Conservation (phyloP, 2,888 invertebrate genomes). For the Hemaris fuciformis region DNA sequence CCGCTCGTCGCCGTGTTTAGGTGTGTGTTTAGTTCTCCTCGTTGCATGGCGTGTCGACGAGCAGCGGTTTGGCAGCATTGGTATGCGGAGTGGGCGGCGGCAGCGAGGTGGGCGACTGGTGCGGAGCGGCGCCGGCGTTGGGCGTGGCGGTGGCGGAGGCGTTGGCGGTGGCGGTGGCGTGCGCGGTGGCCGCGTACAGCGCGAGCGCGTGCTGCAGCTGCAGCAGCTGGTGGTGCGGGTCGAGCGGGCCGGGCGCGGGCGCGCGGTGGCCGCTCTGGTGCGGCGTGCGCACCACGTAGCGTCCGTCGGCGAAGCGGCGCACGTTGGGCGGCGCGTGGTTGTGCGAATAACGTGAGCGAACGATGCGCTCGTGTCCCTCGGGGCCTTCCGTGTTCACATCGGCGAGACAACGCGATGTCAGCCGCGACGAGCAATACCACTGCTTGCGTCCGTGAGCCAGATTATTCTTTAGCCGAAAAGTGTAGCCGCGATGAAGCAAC, state of each 20-base stretch:
- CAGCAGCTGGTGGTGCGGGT: constrained; percentile 74
- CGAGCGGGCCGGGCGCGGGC: constrained; percentile 60
- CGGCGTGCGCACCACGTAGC: constrained; percentile 76
- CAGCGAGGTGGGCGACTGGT: constrained; percentile 53
- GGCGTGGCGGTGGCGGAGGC: constrained; percentile 51
- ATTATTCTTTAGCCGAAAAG: constrained; percentile 76
- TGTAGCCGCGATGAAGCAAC: constrained; percentile 73
- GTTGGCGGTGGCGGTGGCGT: constrained; percentile 67
- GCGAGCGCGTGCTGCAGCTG: constrained; percentile 76
- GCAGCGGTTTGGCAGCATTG: constrained; percentile 62
- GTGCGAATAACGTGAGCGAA: constrained; percentile 74
- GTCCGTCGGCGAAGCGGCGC: constrained; percentile 74
- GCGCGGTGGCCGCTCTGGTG: constrained; percentile 77
- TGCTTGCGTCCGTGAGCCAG: constrained; percentile 77
- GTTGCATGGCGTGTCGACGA: constrained; percentile 72
- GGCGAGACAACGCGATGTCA: constrained; percentile 74
- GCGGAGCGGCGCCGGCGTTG: constrained; percentile 46
- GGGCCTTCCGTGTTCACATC: constrained; percentile 77
- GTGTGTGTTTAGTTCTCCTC: constrained; percentile 62
- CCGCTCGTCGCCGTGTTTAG: constrained; percentile 17
- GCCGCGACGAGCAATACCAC: constrained; percentile 76
- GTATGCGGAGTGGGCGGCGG: constrained; percentile 56
- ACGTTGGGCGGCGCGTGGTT: constrained; percentile 78
- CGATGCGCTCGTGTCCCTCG: constrained; percentile 77
- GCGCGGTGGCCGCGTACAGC: constrained; percentile 70